These are phyloP conservation scores for Dasypolia templi DNA, from an alignment of 2,888 invertebrate species.

Conservation along the genomic window DNA sequence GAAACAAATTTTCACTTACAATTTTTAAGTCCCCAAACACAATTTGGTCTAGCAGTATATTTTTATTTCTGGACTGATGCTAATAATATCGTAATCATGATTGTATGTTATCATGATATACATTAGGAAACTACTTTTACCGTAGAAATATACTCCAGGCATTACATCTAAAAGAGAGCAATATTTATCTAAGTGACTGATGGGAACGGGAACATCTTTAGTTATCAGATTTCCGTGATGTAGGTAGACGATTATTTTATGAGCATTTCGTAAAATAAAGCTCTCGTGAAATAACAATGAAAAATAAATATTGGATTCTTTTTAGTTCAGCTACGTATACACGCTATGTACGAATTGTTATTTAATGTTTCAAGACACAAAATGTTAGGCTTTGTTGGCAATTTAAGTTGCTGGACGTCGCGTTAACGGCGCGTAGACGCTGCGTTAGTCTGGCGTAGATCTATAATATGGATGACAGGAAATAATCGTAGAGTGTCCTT, in stretches of 20 bases:
- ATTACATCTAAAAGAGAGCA: background rate
- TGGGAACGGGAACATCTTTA: slow-evolving; percentile 35
- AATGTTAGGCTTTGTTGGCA: background rate
- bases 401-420: background rate
- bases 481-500: background rate
- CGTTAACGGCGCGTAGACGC: background rate
- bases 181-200: slow-evolving; percentile 20
- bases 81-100: background rate
- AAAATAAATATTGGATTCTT: too few relatives aligned
- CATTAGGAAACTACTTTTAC: background rate
- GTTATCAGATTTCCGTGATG: slow-evolving; percentile 2
- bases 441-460: background rate
- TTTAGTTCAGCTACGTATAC: background rate
- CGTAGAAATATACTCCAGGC: background rate
- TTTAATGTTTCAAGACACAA: background rate
- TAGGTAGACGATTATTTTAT: background rate
- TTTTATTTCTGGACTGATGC: background rate
- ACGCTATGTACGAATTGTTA: background rate
- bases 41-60: background rate
- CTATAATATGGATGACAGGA: background rate
- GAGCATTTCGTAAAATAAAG: background rate
- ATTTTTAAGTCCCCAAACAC: background rate
- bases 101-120: background rate
- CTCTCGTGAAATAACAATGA: background rate
- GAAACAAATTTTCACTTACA: background rate